phyloP scores from a whole-genome alignment of 2,113 vertebrate species.

The Otis tarda region DNA sequence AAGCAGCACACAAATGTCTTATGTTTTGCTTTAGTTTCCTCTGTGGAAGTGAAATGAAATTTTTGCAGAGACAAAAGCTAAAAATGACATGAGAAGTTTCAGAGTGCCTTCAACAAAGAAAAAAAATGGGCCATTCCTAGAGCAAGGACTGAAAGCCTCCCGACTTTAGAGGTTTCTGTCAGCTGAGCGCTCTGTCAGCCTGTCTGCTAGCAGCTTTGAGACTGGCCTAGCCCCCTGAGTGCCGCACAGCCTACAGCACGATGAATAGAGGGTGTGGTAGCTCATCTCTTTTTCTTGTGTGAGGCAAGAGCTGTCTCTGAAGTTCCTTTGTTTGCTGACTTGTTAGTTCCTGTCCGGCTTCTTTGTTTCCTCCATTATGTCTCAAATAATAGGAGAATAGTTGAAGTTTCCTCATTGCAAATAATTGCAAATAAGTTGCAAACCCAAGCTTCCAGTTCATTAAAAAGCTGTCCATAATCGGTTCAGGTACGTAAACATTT shows the following conservation, averaged over 20 bases:
- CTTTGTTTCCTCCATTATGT: background rate
- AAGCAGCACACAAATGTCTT: background rate
- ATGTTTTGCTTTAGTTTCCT: background rate
- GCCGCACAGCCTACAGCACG: background rate
- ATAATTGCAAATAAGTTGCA: background rate
- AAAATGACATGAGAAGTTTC: background rate
- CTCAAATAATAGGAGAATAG: background rate
- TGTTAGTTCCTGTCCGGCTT: background rate
- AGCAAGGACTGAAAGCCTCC: background rate
- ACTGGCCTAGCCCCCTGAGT: background rate
- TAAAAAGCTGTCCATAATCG: background rate
- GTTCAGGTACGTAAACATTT: rapidly evolving
- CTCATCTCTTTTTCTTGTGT: background rate
- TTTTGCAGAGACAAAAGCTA: background rate
- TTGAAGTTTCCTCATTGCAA: background rate
- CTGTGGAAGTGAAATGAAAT: background rate
- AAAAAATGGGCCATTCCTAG: background rate
- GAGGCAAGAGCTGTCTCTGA: background rate
- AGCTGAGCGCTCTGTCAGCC: background rate
- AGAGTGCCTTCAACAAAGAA: background rate
- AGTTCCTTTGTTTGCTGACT: background rate
- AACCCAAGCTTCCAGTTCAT: background rate
- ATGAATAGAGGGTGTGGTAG: background rate
- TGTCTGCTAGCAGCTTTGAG: background rate
- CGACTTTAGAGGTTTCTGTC: background rate